phyloP scores from a whole-genome alignment of 2,888 invertebrate species.

The Germaria angustata region DNA sequence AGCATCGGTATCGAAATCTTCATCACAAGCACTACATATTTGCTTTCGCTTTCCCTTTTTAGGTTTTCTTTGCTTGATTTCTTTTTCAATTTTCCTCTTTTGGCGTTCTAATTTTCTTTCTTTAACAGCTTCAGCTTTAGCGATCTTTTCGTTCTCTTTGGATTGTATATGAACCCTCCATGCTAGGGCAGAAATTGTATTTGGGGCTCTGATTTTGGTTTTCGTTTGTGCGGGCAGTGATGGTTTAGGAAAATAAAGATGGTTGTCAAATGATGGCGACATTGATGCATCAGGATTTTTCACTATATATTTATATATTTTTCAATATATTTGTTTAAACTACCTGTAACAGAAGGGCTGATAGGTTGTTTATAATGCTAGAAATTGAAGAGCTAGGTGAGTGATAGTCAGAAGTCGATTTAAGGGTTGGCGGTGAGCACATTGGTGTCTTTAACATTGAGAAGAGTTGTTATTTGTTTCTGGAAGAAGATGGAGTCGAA shows the following conservation, averaged over 20 bases:
- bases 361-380: neutral
- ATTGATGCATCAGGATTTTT: too few relatives aligned
- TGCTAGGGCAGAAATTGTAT: slow-evolving; percentile 13
- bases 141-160: slow-evolving; percentile 1
- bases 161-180: slow-evolving; percentile 5
- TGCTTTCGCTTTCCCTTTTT: neutral
- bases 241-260: slow-evolving; percentile 33
- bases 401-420: neutral
- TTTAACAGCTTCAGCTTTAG: slow-evolving; percentile 23
- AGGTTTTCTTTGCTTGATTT: slow-evolving; percentile 19
- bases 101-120: slow-evolving; percentile 22
- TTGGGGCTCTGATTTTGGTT: too few relatives aligned
- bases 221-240: slow-evolving; percentile 2
- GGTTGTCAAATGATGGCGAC: slow-evolving; percentile 15
- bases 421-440: too few relatives aligned
- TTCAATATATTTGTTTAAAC: too few relatives aligned
- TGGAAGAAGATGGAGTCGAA: too few relatives aligned
- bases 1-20: too few relatives aligned
- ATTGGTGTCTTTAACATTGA: too few relatives aligned
- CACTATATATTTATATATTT: too few relatives aligned
- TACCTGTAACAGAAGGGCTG: too few relatives aligned
- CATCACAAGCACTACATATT: too few relatives aligned
- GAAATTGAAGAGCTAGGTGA: slow-evolving; percentile 9
- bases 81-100: slow-evolving; percentile 11
- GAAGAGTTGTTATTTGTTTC: too few relatives aligned